Percentiles rank a stretch among this genome's conserved stretches.
These are phyloP conservation scores for Irena cyanogastra DNA, from an alignment of 2,113 vertebrate genomes.

Conservation along the genomic window DNA sequence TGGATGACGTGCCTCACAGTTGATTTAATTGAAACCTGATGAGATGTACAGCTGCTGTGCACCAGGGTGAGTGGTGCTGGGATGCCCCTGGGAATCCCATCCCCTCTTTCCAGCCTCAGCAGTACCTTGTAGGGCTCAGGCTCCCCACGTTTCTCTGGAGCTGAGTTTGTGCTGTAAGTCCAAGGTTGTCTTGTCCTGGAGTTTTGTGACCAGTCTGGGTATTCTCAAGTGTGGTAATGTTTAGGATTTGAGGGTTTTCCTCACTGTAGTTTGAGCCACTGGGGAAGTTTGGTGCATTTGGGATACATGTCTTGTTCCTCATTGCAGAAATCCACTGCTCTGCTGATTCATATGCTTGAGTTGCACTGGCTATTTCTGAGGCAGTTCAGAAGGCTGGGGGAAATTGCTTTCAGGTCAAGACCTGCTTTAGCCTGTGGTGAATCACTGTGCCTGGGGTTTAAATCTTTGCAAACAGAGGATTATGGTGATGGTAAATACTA, in stretches of 20 bases:
- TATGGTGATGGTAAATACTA: conserved; percentile 34
- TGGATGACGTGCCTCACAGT: conserved; percentile 31
- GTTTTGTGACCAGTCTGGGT: neutral
- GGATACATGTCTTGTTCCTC: neutral
- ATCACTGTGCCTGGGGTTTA: conserved; percentile 26
- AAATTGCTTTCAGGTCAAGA: conserved; percentile 52
- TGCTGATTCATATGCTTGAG: neutral
- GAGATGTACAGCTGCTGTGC: neutral
- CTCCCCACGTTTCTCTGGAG: neutral
- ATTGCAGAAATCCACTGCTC: neutral
- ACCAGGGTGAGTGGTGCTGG: neutral
- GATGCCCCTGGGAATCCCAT: neutral
- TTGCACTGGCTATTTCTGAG: neutral
- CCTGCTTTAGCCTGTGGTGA: conserved; percentile 41
- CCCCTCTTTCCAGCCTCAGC: neutral
- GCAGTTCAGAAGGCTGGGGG: neutral
- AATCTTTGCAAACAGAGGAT: conserved; percentile 60
- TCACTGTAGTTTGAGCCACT: neutral
- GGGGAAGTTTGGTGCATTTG: neutral
- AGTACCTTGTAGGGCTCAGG: neutral
- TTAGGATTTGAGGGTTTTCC: neutral
- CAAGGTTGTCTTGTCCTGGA: neutral
- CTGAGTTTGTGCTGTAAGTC: neutral
- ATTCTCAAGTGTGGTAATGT: neutral
- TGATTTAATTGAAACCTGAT: conserved; percentile 60